Conservation (phyloP, 2,113 vertebrate genomes). For the Empidonax alnorum region DNA sequence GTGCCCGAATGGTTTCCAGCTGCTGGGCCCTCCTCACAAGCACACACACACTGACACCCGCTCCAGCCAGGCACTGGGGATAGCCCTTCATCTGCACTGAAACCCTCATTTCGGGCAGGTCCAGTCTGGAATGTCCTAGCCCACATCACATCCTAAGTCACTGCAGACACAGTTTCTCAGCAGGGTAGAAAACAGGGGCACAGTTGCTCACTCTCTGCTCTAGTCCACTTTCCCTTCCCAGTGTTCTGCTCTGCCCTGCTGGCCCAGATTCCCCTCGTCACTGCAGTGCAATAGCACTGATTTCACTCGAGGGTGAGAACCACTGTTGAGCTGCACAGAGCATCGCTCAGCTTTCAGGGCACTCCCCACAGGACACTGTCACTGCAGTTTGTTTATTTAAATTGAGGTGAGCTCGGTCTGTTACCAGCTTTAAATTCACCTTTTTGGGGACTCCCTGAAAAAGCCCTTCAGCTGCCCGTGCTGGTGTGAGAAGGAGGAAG, state of each 20-base stretch:
- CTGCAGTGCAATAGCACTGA: not conserved
- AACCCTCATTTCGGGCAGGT: not conserved
- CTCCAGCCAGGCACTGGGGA: not conserved
- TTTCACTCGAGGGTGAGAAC: not conserved
- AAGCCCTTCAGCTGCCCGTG: not conserved
- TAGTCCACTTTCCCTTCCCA: not conserved
- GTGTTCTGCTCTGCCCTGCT: not conserved
- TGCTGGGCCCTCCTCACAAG: conserved; percentile 9
- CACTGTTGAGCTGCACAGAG: not conserved
- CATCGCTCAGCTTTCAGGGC: not conserved
- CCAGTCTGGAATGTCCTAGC: not conserved
- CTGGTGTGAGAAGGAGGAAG: conserved; percentile 50
- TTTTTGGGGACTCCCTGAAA: not conserved
- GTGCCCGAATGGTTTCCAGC: conserved; percentile 67
- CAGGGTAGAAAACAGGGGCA: not conserved
- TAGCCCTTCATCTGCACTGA: not conserved
- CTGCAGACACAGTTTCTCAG: not conserved
- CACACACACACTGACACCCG: not conserved
- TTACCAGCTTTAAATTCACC: conserved; percentile 23
- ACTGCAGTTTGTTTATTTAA: conserved; percentile 17
- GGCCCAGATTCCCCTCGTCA: not conserved
- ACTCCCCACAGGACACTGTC: not conserved
- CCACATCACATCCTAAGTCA: not conserved
- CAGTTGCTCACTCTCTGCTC: not conserved
- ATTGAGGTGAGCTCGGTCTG: not conserved